Evolutionary conservation across 2,113 vertebrate species (phyloP).

Genomic region (Hystrix brachyura): DNA sequence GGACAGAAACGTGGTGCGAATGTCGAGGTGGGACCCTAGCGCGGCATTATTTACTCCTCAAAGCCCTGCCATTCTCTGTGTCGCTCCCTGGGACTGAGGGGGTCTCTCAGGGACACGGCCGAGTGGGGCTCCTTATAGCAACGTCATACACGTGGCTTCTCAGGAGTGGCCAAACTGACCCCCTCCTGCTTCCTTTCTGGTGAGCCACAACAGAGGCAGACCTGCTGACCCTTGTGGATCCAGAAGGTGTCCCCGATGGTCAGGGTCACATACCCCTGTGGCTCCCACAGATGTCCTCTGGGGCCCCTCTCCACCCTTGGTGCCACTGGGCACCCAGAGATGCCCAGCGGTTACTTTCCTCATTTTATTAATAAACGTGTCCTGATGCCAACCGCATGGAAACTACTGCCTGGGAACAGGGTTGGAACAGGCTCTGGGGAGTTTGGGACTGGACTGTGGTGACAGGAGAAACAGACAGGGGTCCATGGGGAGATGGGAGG

Average conservation of each 20-base stretch:
- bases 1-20: neutral
- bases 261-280: neutral
- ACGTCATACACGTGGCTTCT: neutral
- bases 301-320: neutral
- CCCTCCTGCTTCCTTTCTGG: neutral
- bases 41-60: neutral
- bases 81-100: neutral
- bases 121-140: neutral
- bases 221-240: neutral
- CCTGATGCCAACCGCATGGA: conserved; percentile 40
- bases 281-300: neutral
- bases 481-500: neutral
- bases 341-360: conserved; percentile 70
- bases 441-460: neutral
- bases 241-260: neutral
- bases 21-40: neutral
- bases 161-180: neutral
- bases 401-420: conserved; percentile 72
- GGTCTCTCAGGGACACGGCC: neutral
- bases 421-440: conserved; percentile 63
- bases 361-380: conserved; percentile 80
- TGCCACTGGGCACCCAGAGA: neutral
- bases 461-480: conserved; percentile 30
- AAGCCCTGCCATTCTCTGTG: neutral
- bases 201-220: neutral